Evolutionary conservation across 2,113 vertebrate species (phyloP), one percentile per base, ranked within the genome.

Genomic region (Ctenodactylus gundi): DNA sequence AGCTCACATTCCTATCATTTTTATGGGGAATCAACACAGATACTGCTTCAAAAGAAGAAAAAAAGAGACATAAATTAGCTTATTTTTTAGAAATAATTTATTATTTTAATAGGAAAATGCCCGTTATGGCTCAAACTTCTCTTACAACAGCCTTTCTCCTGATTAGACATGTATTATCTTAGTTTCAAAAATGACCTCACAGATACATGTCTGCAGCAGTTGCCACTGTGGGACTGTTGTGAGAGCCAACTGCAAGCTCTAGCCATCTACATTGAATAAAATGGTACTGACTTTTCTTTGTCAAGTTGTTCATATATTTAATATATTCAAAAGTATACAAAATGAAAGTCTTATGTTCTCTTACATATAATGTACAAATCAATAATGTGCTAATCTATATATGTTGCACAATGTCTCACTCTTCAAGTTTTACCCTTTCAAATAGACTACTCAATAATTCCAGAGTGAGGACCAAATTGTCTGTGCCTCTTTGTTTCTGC

Each of bases 401-500:
- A 60, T 70, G 80, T 55, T 80, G 78, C 17, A 85, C 31, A 51
- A 21, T 68, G 67, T 57, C 92, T 87, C 64, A 88, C 25, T 94
- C 76, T 67, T 82, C 14, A 94, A 84, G 78, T 44, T 93, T 93
- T 65, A 92, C 31, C 41, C 82, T 95, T 57, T 39, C 53, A 80
- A 88, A 57, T 34, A 58, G 21, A 75, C 31, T 90, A 46, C n/a
- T 76, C 78, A 70, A 57, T 44, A 88, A 80, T 60, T 83, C n/a
- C 27, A 86, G 62, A 29, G 23, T 3, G 75, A 83, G 27, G 36
- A 46, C 25, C 58, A 89, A 53, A 90, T 60, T 21, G 0, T 62
- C 18, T 36, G 57, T 34, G 2, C 14, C 36, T 39, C 21, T 64
- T 27, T 51, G 31, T 39, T 23, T 39, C 53, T 41, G 44, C 31